phyloP scores from a whole-genome alignment of 2,113 vertebrate species.

The Eublepharis macularius region DNA sequence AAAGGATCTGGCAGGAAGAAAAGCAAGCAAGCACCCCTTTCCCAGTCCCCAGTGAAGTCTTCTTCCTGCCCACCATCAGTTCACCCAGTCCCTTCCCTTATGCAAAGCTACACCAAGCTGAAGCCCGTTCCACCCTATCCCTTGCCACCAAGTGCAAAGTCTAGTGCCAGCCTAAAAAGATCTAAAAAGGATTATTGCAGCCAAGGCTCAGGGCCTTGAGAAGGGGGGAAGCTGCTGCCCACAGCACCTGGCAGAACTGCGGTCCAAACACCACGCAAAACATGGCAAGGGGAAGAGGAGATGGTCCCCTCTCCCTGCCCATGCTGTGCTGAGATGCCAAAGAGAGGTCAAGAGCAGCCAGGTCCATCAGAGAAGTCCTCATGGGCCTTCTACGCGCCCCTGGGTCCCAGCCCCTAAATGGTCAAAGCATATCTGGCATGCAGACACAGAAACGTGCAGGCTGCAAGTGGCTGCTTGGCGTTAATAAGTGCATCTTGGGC shows the following conservation, averaged over 20 bases:
- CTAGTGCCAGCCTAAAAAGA: conserved; percentile 45
- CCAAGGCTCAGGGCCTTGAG: conserved; percentile 31
- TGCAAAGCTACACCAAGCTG: conserved; percentile 2
- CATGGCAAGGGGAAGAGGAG: not conserved
- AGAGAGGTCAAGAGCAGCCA: conserved; percentile 25
- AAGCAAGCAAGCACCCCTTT: not conserved
- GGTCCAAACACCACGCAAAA: conserved; percentile 45
- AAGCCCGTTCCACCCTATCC: not conserved
- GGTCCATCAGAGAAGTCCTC: conserved; percentile 40
- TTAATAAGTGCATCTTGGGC: conserved; percentile 71
- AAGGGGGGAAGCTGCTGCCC: conserved; percentile 18
- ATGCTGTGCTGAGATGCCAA: not conserved
- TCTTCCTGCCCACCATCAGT: conserved; percentile 27
- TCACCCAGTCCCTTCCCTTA: conserved; percentile 37
- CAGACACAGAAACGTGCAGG: conserved; percentile 52
- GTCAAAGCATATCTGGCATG: conserved; percentile 52
- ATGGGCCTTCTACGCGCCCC: conserved; percentile 14
- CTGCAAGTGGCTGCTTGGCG: conserved; percentile 49
- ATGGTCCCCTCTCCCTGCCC: conserved; percentile 10
- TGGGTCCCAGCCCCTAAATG: conserved; percentile 41
- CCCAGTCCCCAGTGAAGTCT: not conserved
- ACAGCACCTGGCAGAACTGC: conserved; percentile 33
- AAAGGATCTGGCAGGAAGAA: not conserved
- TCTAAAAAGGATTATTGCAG: conserved; percentile 31
- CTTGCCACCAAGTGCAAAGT: conserved; percentile 9